Evolutionary conservation across 2,113 vertebrate species (phyloP).

Genomic region (Colinus virginianus): DNA sequence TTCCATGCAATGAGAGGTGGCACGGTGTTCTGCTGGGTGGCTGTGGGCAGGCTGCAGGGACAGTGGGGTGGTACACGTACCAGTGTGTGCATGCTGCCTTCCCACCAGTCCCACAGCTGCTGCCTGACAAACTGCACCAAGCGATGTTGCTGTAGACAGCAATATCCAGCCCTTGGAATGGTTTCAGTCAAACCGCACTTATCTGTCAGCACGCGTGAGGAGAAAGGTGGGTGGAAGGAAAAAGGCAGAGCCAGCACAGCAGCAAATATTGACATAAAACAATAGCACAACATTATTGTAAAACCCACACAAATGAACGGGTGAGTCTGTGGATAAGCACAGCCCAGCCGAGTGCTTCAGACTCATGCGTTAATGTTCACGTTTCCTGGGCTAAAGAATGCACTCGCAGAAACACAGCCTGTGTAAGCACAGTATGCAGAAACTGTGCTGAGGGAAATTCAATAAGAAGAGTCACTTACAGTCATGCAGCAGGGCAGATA

Average conservation of each 20-base stretch:
- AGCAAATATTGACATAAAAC: slow-evolving; percentile 43
- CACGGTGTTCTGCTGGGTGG: neutral
- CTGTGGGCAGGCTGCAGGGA: neutral
- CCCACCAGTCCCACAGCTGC: rapidly evolving
- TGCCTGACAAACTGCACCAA: neutral
- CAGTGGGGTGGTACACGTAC: rapidly evolving
- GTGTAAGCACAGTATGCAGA: neutral
- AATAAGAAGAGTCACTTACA: neutral
- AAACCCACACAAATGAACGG: neutral
- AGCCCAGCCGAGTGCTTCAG: neutral
- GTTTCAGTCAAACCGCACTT: neutral
- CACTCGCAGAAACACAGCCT: neutral
- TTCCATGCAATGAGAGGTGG: rapidly evolving
- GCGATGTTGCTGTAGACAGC: neutral
- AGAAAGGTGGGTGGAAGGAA: slow-evolving; percentile 34
- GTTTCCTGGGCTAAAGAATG: neutral
- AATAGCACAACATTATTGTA: slow-evolving; percentile 19
- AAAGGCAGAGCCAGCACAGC: neutral
- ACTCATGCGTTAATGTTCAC: neutral
- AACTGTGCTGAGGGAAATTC: neutral
- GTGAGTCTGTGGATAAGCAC: neutral
- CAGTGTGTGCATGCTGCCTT: rapidly evolving
- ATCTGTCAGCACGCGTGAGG: neutral
- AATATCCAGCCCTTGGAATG: neutral
- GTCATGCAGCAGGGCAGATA: neutral